Evolutionary conservation across 2,113 vertebrate genomes (phyloP), one percentile per base, ranked within the genome.

Genomic region (Sebastes schlegelii): DNA sequence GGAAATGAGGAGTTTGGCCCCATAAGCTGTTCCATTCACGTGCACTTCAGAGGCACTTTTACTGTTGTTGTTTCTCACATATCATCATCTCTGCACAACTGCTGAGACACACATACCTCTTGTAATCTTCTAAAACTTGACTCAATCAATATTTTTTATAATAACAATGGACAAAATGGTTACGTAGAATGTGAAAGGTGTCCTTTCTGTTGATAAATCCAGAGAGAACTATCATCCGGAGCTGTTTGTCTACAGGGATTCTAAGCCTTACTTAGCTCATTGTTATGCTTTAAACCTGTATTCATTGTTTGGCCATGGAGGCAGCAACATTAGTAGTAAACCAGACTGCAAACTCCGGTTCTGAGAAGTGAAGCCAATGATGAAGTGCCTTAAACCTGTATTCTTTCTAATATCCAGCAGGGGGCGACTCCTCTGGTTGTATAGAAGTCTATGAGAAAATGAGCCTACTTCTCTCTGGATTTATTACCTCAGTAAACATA

Each of bases 11-110:
- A 34, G 79, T 82, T 90, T 86, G 78, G 63, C 42, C 65, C 58
- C 8, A 34, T 87, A 83, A 91, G 88, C 80, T 88, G 66, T 86
- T 86, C 75, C 80, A 63, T 74, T 88, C 87, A 75, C 54, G 1
- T 83, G 46, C 66, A 76, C 63, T 67, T 34, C 26, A 74, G 57
- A 79, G 65, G 80, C 69, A 80, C 78, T 83, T 87, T 82, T 79
- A 86, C 62, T 68, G 67, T 57, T 19, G 19, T 42, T 63, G 54
- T 74, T 70, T 13, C 69, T 69, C n/a, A 45, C 57, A 83, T 49
- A 75, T 80, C 26, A 72, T 63, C 17, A 45, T n/a, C 10, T 43
- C 10, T 61, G 14, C 23, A 46, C 52, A 51, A 72, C 42, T 19
- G 1, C 62, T 65, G 26, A 48, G 60, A 58, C 5, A 76, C n/a